Evolutionary conservation across 1,140 invertebrate species (phyloP).

Genomic region (Laupala kohalensis): DNA sequence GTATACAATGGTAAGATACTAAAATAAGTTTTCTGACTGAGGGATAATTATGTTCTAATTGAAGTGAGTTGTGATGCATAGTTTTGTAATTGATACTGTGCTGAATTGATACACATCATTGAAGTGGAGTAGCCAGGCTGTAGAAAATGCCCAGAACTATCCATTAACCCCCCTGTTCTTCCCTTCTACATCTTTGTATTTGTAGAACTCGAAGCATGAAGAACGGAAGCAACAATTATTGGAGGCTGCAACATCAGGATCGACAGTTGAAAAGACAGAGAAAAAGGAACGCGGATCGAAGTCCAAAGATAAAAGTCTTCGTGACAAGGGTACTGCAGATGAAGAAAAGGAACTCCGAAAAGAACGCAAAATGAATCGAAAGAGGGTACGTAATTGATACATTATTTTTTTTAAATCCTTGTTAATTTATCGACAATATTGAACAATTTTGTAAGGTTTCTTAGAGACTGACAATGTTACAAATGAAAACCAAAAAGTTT

Average conservation of each 20-base stretch:
- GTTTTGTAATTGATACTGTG: not conserved
- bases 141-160: too few species aligned
- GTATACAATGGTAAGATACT: too few species aligned
- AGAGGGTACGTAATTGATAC: conserved; percentile 40
- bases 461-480: too few species aligned
- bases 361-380: conserved; percentile 60
- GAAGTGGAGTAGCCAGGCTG: not conserved
- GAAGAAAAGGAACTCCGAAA: conserved; percentile 56
- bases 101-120: not conserved
- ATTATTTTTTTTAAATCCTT: too few species aligned
- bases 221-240: conserved; percentile 32
- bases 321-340: conserved; percentile 34
- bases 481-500: too few species aligned
- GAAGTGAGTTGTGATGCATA: too few species aligned
- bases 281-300: conserved; percentile 54
- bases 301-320: conserved; percentile 36
- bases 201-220: conserved; percentile 35
- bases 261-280: conserved; percentile 29
- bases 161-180: conserved; percentile 3
- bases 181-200: conserved; percentile 13
- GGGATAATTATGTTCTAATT: not conserved
- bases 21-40: too few species aligned
- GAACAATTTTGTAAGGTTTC: too few species aligned
- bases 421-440: too few species aligned
- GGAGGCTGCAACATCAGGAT: conserved; percentile 10